phyloP scores from a whole-genome alignment of 2,797 vertebrate species.

The Cirrhinus mrigala region DNA sequence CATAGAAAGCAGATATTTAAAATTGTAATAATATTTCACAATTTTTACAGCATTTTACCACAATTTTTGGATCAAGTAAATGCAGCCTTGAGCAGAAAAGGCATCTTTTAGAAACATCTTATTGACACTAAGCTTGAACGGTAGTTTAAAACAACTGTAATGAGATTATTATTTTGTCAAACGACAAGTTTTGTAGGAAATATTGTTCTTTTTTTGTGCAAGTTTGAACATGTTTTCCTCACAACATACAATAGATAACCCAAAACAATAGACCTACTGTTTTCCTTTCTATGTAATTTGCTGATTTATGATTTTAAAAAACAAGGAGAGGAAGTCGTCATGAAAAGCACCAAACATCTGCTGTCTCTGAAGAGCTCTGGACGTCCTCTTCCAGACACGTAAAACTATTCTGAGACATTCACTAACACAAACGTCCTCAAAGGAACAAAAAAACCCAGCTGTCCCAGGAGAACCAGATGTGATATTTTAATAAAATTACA shows the following conservation, averaged over 20 bases:
- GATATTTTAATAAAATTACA: neutral
- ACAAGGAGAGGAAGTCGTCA: neutral
- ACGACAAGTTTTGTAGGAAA: no score
- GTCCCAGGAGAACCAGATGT: neutral
- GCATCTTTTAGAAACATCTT: neutral
- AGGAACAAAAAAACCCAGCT: neutral
- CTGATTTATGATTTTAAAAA: neutral
- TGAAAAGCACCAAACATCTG: neutral
- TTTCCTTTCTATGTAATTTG: constrained; percentile 1
- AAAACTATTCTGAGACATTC: neutral
- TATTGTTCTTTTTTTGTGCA: neutral
- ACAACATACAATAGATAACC: neutral
- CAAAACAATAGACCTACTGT: neutral
- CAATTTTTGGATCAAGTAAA: neutral
- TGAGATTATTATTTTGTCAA: neutral
- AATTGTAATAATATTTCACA: neutral
- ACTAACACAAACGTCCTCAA: neutral
- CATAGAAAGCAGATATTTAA: neutral
- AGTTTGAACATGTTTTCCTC: neutral
- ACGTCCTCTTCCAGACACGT: neutral
- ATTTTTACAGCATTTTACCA: neutral
- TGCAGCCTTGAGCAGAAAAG: neutral
- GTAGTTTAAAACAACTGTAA: neutral
- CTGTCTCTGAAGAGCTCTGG: neutral
- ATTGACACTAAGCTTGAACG: neutral